Base-by-base conservation (phyloP, 2,888 invertebrate genomes). In the Smittia aterrima region DNA sequence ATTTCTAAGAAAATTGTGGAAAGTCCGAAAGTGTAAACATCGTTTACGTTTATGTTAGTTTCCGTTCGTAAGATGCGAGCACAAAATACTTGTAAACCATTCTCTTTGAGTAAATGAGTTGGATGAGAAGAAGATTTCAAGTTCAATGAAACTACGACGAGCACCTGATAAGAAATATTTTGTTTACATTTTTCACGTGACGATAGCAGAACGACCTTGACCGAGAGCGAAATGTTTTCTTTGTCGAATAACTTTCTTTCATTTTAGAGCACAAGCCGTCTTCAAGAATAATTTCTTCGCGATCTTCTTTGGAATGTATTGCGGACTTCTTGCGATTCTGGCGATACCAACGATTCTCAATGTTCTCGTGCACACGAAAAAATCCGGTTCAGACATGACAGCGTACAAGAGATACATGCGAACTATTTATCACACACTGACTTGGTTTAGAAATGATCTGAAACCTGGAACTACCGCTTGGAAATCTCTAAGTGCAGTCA, bases 361-460 rank as follows among this genome's bases (percentile, higher is more conserved):
- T 0, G 87, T 94, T 27, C 85, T 95, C 6, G 83, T 89, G 1
- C 87, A 88, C 77, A 92, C 95, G 0, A 86, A 87, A 25, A 88
- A 89, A 79, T 92, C 93, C 25, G 86, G 87, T 70, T 88, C 87
- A 1, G 82, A 86, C 0, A 82, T 85, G 66, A 86, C 87, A 0
- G 90, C 93, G 0, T 92, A 92, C 81, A 87, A 85, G 76, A 85
- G 96, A 78, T 96, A 96, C 80, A 82, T 92, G 7, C 87, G 90
- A 4, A 96, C 96, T 0, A 83, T 92, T 54, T 85, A 90, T 1
- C 93, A 95, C 79, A 89, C 91, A 75, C 81, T 88, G 16, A 82
- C 88, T 1, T 96, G 96, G 96, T 93, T 95, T 80, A 86, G 88
- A 75, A 83, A 87, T 32, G 88, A 90, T 72, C 86, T 92, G 38